Base-by-base conservation (phyloP, 2,797 vertebrate species). In the Chromis chromis region DNA sequence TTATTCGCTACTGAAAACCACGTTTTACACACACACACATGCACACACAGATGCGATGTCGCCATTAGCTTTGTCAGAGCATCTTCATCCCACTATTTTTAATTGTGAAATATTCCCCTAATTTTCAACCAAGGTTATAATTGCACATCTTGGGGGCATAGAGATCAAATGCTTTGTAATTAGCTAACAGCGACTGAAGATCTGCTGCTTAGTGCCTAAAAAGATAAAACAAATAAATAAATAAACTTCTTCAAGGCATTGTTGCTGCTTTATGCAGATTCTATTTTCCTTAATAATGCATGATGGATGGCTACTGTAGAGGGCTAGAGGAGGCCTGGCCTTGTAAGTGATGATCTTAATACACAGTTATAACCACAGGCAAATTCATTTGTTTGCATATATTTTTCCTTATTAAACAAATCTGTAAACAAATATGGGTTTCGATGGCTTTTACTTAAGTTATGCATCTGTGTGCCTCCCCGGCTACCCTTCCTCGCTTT, bases 341-440 rank as follows among this genome's bases (percentile, higher is more conserved):
- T 89, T 89, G 86, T 92, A 93, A 93, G 88, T 88, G 86, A 93
- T 92, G 90, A 88, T 91, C 89, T 89, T 93, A 93, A 92, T 92
- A 89, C 87, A 86, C 86, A 84, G 75, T 88, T 89, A 88, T 89
- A 87, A 92, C 92, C 91, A 91, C 87, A 63, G 92, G 92, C 90
- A 86, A 89, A 91, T 91, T 83, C 89, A 91, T 90, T 90, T 91
- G 86, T 89, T 92, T 90, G 86, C 90, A 86, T 90, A 80, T 82
- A 79, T 83, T 85, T 88, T 84, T 84, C 80, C 79, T 90, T 89
- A 89, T 92, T 90, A 87, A 88, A 88, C 83, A 88, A 91, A 90
- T 89, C 75, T 88, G 90, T 88, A 88, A 91, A 92, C 88, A 90
- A 90, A 91, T 88, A 50, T 87, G 81, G 44, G 61, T 88, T 91